These are phyloP conservation scores for Rugalucina vietnamica DNA, from an alignment of 2,888 invertebrate species.

Conservation along the genomic window DNA sequence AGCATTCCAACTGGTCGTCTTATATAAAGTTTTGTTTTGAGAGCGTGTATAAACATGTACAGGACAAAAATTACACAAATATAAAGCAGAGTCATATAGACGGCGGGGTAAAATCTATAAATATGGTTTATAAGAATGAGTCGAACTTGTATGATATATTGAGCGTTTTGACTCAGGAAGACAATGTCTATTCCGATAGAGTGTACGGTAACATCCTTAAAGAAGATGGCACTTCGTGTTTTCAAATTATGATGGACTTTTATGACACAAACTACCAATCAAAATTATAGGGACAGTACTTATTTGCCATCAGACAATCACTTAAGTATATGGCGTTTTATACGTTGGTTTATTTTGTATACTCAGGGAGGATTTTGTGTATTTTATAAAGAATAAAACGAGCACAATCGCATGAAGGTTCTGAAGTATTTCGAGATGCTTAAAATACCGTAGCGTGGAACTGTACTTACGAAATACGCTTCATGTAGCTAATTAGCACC, in stretches of 20 bases:
- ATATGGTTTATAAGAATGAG: slow-evolving; percentile 18
- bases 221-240: neutral
- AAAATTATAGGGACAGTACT: no score
- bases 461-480: no score
- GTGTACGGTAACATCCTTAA: neutral
- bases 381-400: no score
- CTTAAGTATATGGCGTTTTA: no score
- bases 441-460: no score
- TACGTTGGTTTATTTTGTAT: no score
- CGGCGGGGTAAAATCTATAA: slow-evolving; percentile 1
- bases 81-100: neutral
- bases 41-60: slow-evolving; percentile 29
- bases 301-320: no score
- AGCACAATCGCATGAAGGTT: no score
- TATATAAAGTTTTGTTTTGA: slow-evolving; percentile 40
- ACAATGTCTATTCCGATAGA: neutral
- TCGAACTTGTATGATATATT: slow-evolving; percentile 19
- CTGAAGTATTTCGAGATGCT: no score
- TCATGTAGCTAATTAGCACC: no score
- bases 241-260: neutral
- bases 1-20: slow-evolving; percentile 38
- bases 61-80: neutral
- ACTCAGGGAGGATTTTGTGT: no score
- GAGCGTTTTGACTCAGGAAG: neutral
- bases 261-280: neutral